Evolutionary conservation across 2,113 vertebrate species (phyloP).

Genomic region (Channa argus): DNA sequence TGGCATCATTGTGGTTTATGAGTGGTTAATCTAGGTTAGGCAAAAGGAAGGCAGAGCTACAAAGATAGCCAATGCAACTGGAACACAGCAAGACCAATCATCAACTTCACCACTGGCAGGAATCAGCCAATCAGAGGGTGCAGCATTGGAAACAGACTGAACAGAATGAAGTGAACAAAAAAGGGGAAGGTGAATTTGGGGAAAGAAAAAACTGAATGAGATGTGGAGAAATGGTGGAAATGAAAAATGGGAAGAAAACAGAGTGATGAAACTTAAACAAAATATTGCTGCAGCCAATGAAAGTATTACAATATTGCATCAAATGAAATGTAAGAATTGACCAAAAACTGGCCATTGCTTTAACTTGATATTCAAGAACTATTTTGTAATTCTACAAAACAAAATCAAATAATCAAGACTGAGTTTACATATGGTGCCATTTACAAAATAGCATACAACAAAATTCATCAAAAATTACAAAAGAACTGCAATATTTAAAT

Average conservation of each 20-base stretch:
- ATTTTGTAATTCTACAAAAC: neutral
- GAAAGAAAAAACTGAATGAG: constrained; percentile 11
- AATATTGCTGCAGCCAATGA: neutral
- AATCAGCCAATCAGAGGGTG: constrained; percentile 90
- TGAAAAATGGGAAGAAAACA: constrained; percentile 28
- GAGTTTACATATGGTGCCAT: neutral
- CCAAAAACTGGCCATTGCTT: neutral
- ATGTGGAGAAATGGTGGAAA: constrained; percentile 16
- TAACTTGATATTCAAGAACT: constrained; percentile 2
- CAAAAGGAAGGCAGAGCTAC: neutral
- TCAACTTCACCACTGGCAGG: constrained; percentile 84
- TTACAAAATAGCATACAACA: constrained; percentile 8
- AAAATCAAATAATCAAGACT: neutral
- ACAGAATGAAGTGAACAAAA: constrained; percentile 75
- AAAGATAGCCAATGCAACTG: constrained; percentile 62
- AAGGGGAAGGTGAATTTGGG: constrained; percentile 47
- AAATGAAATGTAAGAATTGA: neutral
- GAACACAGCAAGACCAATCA: constrained; percentile 54
- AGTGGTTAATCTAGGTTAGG: constrained; percentile 56
- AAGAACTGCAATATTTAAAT: neutral
- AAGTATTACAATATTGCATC: constrained; percentile 4
- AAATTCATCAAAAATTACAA: neutral
- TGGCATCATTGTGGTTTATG: neutral
- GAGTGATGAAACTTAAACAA: constrained; percentile 11
- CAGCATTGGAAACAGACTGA: constrained; percentile 89